These are phyloP conservation scores for Enteromius anoplus DNA, from an alignment of 2,797 vertebrate genomes.

Conservation along the genomic window DNA sequence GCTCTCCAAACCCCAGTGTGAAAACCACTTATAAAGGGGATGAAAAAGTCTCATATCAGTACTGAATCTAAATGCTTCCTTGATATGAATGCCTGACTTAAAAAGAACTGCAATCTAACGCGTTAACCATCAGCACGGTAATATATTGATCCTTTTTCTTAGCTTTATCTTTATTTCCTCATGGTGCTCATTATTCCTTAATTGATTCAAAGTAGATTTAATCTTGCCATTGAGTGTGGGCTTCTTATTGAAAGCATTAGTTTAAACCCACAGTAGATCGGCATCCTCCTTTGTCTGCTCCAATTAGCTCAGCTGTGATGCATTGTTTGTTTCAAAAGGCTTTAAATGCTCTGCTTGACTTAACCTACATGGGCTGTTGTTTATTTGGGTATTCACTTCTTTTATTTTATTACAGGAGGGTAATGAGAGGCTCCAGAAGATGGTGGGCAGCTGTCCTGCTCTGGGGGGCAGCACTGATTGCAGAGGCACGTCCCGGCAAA, in stretches of 20 bases:
- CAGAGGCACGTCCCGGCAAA: slow-evolving; percentile 80
- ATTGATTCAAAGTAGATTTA: slow-evolving; percentile 78
- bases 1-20: background rate
- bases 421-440: slow-evolving; percentile 82
- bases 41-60: background rate
- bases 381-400: slow-evolving; percentile 55
- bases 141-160: slow-evolving; percentile 70
- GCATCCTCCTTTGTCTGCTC: slow-evolving; percentile 67
- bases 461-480: slow-evolving; percentile 75
- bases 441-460: slow-evolving; percentile 79
- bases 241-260: slow-evolving; percentile 73
- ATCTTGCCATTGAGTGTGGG: slow-evolving; percentile 67
- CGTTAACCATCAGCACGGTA: slow-evolving; percentile 66
- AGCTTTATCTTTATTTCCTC: slow-evolving; percentile 72
- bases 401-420: slow-evolving; percentile 78
- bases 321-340: slow-evolving; percentile 62
- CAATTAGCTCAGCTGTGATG: slow-evolving; percentile 75
- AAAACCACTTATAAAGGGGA: background rate
- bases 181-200: slow-evolving; percentile 71
- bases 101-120: slow-evolving; percentile 65
- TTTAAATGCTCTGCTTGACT: slow-evolving; percentile 58
- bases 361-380: slow-evolving; percentile 2
- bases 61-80: background rate
- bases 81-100: background rate
- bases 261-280: slow-evolving; percentile 71